Evolutionary conservation across 2,797 vertebrate genomes (phyloP), one percentile per base, ranked within the genome.

Genomic region (Onychomys leucogaster): DNA sequence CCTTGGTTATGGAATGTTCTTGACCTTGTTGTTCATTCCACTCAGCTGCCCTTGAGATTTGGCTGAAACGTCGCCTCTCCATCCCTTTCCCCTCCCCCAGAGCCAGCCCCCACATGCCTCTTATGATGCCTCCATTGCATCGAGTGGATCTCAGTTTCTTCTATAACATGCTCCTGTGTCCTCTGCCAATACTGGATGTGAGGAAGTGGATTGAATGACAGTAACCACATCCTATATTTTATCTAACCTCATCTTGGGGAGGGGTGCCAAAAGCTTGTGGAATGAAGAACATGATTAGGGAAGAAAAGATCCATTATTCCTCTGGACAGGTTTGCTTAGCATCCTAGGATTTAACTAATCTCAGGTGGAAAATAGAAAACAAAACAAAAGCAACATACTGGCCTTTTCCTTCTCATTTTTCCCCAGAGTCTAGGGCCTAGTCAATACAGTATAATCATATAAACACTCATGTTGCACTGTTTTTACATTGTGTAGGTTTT

Each of bases 1-100:
- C n/a, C 7, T 34, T 71, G 57, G n/a, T 88, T 94, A 37, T 34
- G 43, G 63, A 95, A 94, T 43, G 78, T 37, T 55, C 83, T 97
- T 83, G 25, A 46, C 16, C 11, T 78, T 32, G 11, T 46, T 88
- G 6, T 46, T 88, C 65, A 0, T 85, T 78, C 89, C 76, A 16
- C n/a, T n/a, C 46, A 41, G 43, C 78, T 71, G 77, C 71, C 34
- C 61, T 69, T 76, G 37, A 59, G 23, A 82, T 27, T 61, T 61
- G 57, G n/a, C 37, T 55, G 59, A 88, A 81, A 85, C 19, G 27
- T n/a, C 82, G 57, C 3, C 8, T 59, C 43, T 71, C 73, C 81
- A n/a, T 37, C 69, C n/a, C 52, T 43, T 65, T 43, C 57, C 46
- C 78, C 37, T 34, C 37, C 59, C 63, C 52, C n/a, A 57, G 63